Percentiles rank a stretch among this genome's conserved stretches.
Evolutionary conservation across 2,888 invertebrate genomes (phyloP).

Genomic region (Seladonia tumulorum): DNA sequence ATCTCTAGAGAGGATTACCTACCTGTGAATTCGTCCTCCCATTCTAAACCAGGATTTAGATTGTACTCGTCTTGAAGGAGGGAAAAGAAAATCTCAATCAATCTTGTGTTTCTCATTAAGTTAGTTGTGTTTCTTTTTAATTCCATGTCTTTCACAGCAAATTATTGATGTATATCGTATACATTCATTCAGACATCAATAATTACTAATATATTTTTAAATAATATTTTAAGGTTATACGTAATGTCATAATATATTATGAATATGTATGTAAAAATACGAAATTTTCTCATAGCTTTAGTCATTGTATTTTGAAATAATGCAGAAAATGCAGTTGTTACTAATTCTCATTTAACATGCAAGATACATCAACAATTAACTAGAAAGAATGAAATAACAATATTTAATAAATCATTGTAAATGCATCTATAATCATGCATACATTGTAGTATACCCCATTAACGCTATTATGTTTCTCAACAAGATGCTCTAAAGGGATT

Average conservation of each 20-base stretch:
- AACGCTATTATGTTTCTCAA: constrained; percentile 43
- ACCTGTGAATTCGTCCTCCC: constrained; percentile 99
- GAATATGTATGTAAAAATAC: background rate
- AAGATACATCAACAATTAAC: constrained; percentile 69
- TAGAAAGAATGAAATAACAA: constrained; percentile 66
- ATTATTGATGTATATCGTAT: constrained; percentile 67
- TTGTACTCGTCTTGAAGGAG: constrained; percentile 98
- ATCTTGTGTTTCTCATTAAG: constrained; percentile 81
- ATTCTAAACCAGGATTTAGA: constrained; percentile 99
- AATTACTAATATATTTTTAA: constrained; percentile 13
- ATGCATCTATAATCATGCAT: constrained; percentile 72
- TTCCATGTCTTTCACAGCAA: constrained; percentile 63
- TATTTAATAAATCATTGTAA: constrained; percentile 65
- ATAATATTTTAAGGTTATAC: background rate
- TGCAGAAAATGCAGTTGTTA: background rate
- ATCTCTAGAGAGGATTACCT: constrained; percentile 87
- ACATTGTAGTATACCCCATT: constrained; percentile 57
- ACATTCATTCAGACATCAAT: background rate
- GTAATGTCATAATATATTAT: background rate
- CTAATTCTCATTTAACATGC: constrained; percentile 25
- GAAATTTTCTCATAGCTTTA: background rate
- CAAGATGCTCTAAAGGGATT: constrained; percentile 49
- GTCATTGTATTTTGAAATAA: background rate
- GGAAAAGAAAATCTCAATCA: constrained; percentile 86
- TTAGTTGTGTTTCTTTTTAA: constrained; percentile 70